Conservation (phyloP, 2,113 vertebrate genomes). For the Mixornis gularis region DNA sequence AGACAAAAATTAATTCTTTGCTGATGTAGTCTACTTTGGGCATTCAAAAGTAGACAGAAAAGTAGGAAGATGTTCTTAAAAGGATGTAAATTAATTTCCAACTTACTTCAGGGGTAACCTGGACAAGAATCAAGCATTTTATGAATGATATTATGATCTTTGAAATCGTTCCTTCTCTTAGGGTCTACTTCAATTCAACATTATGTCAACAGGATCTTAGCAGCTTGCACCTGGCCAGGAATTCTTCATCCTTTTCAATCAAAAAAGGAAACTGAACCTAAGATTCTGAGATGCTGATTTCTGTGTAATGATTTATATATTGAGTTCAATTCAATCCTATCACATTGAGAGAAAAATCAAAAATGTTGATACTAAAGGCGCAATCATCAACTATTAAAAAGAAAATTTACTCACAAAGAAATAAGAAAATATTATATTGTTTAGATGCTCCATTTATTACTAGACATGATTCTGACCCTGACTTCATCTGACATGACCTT, state of each 20-base stretch:
- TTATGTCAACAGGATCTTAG: rapidly evolving
- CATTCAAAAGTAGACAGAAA: background rate
- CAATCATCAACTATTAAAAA: background rate
- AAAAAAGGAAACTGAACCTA: background rate
- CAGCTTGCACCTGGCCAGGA: background rate
- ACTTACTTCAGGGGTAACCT: background rate
- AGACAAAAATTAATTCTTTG: background rate
- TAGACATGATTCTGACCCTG: background rate
- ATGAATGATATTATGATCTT: background rate
- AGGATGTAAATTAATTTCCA: background rate
- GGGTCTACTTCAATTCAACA: background rate
- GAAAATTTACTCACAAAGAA: background rate
- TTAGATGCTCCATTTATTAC: background rate
- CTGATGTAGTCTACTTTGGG: rapidly evolving
- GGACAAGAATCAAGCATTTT: background rate
- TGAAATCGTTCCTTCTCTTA: background rate
- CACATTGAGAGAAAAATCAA: background rate
- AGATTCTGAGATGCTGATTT: background rate
- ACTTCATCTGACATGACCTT: background rate
- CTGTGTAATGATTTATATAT: background rate
- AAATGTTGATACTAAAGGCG: background rate
- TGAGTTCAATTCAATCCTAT: background rate
- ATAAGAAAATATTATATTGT: background rate
- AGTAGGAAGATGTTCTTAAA: background rate
- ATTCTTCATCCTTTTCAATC: background rate